Percentiles rank a stretch among this genome's conserved stretches.
These are phyloP conservation scores for Drosophila hydei DNA, from an alignment of 1,140 invertebrate genomes.

Conservation along the genomic window DNA sequence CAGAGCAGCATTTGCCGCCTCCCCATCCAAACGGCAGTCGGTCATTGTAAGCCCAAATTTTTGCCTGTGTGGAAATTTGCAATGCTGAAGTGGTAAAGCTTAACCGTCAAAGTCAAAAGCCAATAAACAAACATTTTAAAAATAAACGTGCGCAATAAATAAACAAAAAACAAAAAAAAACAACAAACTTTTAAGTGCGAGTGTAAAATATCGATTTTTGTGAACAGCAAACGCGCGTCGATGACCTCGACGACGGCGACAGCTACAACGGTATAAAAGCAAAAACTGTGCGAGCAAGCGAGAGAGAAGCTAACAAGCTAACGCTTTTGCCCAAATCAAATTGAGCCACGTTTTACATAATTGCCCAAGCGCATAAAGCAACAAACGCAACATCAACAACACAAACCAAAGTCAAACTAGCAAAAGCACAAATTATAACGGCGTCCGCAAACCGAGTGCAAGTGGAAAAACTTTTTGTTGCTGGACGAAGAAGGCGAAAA, in stretches of 20 bases:
- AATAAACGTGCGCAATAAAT: constrained; percentile 28
- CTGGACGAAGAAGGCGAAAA: constrained; percentile 42
- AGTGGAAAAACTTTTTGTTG: constrained; percentile 44
- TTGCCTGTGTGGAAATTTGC: constrained; percentile 19
- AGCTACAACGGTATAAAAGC: constrained; percentile 35
- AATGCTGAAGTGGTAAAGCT: constrained; percentile 14
- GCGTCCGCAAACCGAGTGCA: constrained; percentile 60
- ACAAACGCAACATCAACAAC: constrained; percentile 35
- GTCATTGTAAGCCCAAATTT: constrained; percentile 33
- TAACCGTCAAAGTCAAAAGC: constrained; percentile 21
- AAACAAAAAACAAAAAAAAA: constrained; percentile 1
- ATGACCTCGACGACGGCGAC: constrained; percentile 65
- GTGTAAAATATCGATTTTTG: constrained; percentile 73
- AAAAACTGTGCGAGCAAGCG: constrained; percentile 26
- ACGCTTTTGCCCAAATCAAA: constrained; percentile 41
- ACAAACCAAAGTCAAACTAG: constrained; percentile 20
- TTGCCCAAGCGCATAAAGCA: constrained; percentile 62
- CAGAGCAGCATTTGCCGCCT: constrained; percentile 11
- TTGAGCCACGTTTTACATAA: constrained; percentile 76
- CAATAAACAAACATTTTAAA: constrained; percentile 23
- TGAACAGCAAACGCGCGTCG: constrained; percentile 53
- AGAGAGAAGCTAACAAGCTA: not conserved
- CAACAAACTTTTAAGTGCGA: constrained; percentile 22
- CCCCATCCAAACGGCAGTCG: constrained; percentile 31
- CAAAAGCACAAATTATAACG: constrained; percentile 52